These are phyloP conservation scores for Arion vulgaris DNA, from an alignment of 1,140 invertebrate genomes.

Conservation along the genomic window DNA sequence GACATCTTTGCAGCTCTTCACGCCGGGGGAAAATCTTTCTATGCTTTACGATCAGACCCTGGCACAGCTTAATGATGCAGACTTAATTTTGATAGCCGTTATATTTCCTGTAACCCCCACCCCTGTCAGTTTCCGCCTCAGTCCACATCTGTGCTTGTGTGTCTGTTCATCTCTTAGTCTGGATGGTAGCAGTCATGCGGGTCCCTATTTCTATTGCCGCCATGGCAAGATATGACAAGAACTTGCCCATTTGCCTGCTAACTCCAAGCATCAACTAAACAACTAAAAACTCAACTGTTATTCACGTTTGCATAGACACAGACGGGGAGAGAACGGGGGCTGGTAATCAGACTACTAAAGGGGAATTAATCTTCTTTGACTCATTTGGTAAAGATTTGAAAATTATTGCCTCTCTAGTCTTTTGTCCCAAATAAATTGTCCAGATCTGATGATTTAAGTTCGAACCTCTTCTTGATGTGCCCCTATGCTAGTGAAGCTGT, in stretches of 20 bases:
- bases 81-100: constrained; percentile 30
- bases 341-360: constrained; percentile 2
- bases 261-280: background rate
- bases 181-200: constrained; percentile 2
- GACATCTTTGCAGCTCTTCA: constrained; percentile 8
- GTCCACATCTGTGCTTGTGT: constrained; percentile 24
- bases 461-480: background rate
- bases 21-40: background rate
- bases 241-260: too few species aligned
- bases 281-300: background rate
- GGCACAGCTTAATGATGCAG: constrained; percentile 11
- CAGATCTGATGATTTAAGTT: constrained; percentile 18
- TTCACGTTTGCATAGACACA: background rate
- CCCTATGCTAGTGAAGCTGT: background rate
- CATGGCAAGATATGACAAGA: background rate
- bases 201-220: background rate
- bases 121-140: constrained; percentile 1
- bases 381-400: constrained; percentile 28
- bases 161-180: constrained; percentile 14
- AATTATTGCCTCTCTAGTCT: constrained; percentile 6
- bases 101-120: background rate
- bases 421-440: constrained; percentile 20
- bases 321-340: background rate
- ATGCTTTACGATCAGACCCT: constrained; percentile 1
- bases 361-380: constrained; percentile 31